These are phyloP conservation scores for Ypsolopha scabrella DNA, from an alignment of 2,888 invertebrate genomes.

Conservation along the genomic window DNA sequence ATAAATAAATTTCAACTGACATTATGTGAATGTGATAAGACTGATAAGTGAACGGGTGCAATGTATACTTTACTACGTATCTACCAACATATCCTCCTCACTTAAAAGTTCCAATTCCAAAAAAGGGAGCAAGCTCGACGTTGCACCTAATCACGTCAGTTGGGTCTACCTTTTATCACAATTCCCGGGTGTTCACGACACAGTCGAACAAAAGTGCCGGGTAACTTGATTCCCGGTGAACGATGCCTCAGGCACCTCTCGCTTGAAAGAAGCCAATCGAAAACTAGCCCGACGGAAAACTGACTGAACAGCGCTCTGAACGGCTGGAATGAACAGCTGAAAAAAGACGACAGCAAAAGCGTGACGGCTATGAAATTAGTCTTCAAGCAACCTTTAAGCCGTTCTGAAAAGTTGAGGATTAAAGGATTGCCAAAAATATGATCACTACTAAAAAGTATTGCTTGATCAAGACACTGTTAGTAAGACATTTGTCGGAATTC, in stretches of 20 bases:
- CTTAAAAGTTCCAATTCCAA: not conserved
- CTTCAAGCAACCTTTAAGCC: too few species aligned
- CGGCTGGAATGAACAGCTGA: not conserved
- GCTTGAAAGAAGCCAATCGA: conserved; percentile 33
- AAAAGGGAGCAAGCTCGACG: not conserved
- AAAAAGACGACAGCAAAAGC: not conserved
- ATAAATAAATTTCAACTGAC: too few species aligned
- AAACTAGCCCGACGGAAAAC: conserved; percentile 33
- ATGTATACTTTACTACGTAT: too few species aligned
- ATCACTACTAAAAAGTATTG: too few species aligned
- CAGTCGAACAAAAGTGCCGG: too few species aligned
- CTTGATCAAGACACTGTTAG: too few species aligned
- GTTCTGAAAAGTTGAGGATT: too few species aligned
- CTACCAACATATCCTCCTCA: not conserved
- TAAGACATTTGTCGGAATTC: too few species aligned
- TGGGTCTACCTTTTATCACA: not conserved
- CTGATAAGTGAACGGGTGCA: too few species aligned
- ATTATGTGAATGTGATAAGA: too few species aligned
- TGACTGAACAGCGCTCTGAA: conserved; percentile 8
- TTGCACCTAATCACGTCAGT: not conserved
- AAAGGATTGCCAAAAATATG: too few species aligned
- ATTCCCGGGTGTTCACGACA: not conserved
- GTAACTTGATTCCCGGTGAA: not conserved
- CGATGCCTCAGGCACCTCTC: conserved; percentile 7
- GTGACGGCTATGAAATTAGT: too few species aligned